phyloP scores from a whole-genome alignment of 1,140 invertebrate genomes.

The Drosophila pandora region DNA sequence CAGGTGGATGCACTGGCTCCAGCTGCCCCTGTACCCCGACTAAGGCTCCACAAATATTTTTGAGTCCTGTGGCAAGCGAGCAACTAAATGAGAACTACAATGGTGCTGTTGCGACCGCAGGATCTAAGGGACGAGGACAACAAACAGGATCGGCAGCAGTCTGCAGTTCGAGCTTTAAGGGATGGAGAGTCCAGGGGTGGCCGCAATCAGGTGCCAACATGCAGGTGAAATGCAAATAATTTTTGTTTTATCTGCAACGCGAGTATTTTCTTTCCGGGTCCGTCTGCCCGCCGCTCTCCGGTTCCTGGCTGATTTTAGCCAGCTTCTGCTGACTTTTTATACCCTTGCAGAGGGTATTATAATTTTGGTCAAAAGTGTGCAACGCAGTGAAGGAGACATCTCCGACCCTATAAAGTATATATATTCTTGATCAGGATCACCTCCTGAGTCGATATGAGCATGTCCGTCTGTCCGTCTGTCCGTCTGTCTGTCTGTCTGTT shows the following conservation, averaged over 20 bases:
- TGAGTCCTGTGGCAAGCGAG: slow-evolving; percentile 51
- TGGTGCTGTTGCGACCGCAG: neutral
- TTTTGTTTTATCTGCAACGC: slow-evolving; percentile 72
- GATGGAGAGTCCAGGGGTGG: slow-evolving; percentile 17
- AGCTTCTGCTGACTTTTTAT: slow-evolving; percentile 7
- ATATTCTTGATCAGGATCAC: no score
- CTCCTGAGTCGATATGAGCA: no score
- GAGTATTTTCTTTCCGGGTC: slow-evolving; percentile 43
- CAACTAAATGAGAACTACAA: slow-evolving; percentile 52
- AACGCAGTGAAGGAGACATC: no score
- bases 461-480: no score
- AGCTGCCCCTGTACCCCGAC: neutral
- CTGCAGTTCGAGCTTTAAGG: neutral
- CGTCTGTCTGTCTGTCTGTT: no score
- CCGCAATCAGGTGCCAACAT: slow-evolving; percentile 80
- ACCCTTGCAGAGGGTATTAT: no score
- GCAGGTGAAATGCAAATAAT: slow-evolving; percentile 80
- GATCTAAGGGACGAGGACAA: neutral
- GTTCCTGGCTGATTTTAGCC: neutral
- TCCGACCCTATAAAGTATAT: no score
- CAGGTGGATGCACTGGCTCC: slow-evolving; percentile 22
- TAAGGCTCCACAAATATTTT: slow-evolving; percentile 69
- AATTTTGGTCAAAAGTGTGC: no score
- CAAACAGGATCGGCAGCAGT: slow-evolving; percentile 3
- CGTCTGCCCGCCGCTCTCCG: neutral